Evolutionary conservation across 2,113 vertebrate species (phyloP), one percentile per base, ranked within the genome.

Genomic region (Fregata magnificens): DNA sequence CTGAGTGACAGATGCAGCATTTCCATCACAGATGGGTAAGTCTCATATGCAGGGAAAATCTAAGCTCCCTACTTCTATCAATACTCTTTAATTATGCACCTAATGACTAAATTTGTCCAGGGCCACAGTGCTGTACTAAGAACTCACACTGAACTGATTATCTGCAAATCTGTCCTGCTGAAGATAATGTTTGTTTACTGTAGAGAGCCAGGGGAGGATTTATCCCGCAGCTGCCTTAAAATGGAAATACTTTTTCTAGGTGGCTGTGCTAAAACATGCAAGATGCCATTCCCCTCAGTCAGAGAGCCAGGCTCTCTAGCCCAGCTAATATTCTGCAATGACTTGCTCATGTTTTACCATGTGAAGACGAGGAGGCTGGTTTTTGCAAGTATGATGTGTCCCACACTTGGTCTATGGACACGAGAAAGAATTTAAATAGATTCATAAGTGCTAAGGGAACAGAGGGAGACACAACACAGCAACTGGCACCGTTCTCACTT

Each of bases 61-160:
- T 83, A 55, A 93, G 50, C 55, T 95, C 82, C 24, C 50, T 71
- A 26, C 53, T 79, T 93, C 74, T 76, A 38, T 94, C 81, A 61
- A 7, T 58, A 32, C 34, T 36, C 70, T 88, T 73, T 96, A 88
- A 93, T 80, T 65, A 69, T 59, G 36, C 56, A 66, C 71, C 78
- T 86, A 81, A 94, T 47, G 88, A 88, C 34, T 78, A 12, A 19
- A 14, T 84, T 90, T 90, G 72, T 88, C 63, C 69, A 45, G 55
- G 34, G 50, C 79, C 56, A 59, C 36, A 11, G 6, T n/a, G 29
- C 55, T 83, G 38, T 45, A 50, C 13, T 34, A 65, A 93, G 70
- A 92, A 58, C 59, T 83, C 67, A 38, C 67, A 40, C 32, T 50
- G 79, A 88, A 82, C 45, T 71, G 82, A 78, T 86, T 71, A 88